These are phyloP conservation scores for Idaea straminata DNA, from an alignment of 2,888 invertebrate species.

Conservation along the genomic window DNA sequence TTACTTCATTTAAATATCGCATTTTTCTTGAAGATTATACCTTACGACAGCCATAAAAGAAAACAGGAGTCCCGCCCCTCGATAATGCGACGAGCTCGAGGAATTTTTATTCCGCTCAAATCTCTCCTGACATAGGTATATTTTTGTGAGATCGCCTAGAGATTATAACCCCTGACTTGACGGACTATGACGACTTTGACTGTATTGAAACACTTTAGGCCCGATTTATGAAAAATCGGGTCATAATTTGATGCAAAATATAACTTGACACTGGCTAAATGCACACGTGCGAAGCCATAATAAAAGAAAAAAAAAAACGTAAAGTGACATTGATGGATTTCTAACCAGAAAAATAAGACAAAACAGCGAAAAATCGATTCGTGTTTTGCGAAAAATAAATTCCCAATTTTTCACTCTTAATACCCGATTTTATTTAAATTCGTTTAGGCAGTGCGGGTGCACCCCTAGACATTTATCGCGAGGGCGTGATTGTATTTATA, in stretches of 20 bases:
- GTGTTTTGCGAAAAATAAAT: neutral
- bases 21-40: slow-evolving; percentile 81
- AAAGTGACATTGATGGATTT: neutral
- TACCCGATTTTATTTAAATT: slow-evolving; percentile 79
- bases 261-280: no score
- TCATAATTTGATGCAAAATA: no score
- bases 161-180: no score
- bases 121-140: slow-evolving; percentile 79
- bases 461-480: slow-evolving; percentile 72
- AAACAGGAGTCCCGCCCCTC: slow-evolving; percentile 75
- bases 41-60: slow-evolving; percentile 80
- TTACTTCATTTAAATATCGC: slow-evolving; percentile 80
- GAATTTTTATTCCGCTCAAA: slow-evolving; percentile 80
- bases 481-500: slow-evolving; percentile 75
- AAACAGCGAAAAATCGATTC: neutral
- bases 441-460: slow-evolving; percentile 70
- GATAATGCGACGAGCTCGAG: slow-evolving; percentile 76
- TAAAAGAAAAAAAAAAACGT: no score
- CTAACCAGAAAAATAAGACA: neutral
- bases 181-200: no score
- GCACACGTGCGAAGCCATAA: no score
- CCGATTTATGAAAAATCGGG: no score
- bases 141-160: slow-evolving; percentile 75
- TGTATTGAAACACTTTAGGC: no score
- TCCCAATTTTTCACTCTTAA: slow-evolving; percentile 65